Evolutionary conservation across 1,140 invertebrate species (phyloP), one percentile per base, ranked within the genome.

Genomic region (Dufourea novaeangliae): DNA sequence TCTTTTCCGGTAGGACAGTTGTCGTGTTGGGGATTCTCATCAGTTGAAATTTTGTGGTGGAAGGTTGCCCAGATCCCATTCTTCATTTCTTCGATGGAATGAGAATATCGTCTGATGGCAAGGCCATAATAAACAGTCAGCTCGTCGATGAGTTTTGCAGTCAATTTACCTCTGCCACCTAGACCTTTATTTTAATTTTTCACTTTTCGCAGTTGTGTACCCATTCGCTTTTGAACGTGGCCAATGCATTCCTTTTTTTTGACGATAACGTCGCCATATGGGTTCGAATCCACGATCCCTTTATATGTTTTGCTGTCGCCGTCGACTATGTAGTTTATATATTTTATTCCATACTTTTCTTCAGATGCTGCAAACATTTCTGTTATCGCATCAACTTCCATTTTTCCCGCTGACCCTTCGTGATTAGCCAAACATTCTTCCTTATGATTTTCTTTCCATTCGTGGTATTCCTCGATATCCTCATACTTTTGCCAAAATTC

Each of bases 251-350:
- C 80, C 75, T 80, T 80, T 74, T 80, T 79, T 11, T 37, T 50
- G 25, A 83, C 52, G n/a, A 11, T 22, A 22, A 52, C 2, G 5
- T 46, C 41, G 52, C 29, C 46, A 25, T 85, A 82, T 29, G 72
- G 72, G 39, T 76, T 41, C 22, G 25, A 20, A 5, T 87, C 37
- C 17, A 68, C 41, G 41, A 86, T 17, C 11, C 27, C 66, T 72
- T 75, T 78, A 27, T 34, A 68, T 2, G 79, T 84, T 37, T 84
- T 83, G 2, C 37, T 63, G 62, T 86, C 84, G 25, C 79, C 86
- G 29, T 86, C 85, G n/a, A 54, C 73, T 4, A 76, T 64, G 12
- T 68, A 76, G 20, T 50, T 50, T 17, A 22, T 2, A 22, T 61
- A 66, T 27, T 52, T 76, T 20, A 77, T 62, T 27, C 63, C 56